Conservation (phyloP, 35 echinoderm and acorn worm species). For the Heliocidaris tuberculata region DNA sequence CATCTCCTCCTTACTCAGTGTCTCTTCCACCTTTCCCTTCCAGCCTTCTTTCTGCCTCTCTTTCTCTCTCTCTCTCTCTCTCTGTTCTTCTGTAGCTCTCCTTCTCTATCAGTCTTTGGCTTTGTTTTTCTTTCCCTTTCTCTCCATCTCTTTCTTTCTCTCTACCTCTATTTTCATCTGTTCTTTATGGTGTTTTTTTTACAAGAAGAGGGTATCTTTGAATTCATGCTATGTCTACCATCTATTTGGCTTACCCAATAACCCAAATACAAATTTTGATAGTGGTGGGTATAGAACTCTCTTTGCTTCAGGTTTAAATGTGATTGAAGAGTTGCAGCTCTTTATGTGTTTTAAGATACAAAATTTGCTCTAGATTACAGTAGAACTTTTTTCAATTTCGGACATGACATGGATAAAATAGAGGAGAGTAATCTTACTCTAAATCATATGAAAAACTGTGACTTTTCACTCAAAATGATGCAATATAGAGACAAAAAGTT, state of each 20-base stretch:
- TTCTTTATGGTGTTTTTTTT: background rate
- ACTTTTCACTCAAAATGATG: too few relatives aligned
- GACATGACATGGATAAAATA: too few relatives aligned
- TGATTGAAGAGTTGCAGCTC: background rate
- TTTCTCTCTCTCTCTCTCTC: background rate
- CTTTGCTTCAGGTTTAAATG: background rate
- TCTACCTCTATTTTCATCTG: background rate
- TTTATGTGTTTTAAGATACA: background rate
- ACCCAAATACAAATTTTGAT: background rate
- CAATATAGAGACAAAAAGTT: too few relatives aligned
- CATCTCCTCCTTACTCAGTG: too few relatives aligned
- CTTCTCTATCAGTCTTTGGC: background rate
- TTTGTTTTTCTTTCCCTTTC: background rate
- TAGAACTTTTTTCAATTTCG: too few relatives aligned
- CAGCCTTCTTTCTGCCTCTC: background rate
- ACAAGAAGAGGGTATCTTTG: background rate
- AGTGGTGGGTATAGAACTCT: background rate
- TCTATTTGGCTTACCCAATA: background rate
- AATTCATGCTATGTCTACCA: slow-evolving; percentile 2
- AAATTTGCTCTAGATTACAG: background rate
- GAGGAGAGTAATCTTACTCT: too few relatives aligned
- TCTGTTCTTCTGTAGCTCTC: too few relatives aligned
- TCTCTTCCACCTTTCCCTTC: background rate
- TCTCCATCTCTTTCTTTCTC: background rate
- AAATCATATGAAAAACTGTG: too few relatives aligned